Evolutionary conservation across 1,140 invertebrate genomes (phyloP).

Genomic region (Polypedilum pembai): DNA sequence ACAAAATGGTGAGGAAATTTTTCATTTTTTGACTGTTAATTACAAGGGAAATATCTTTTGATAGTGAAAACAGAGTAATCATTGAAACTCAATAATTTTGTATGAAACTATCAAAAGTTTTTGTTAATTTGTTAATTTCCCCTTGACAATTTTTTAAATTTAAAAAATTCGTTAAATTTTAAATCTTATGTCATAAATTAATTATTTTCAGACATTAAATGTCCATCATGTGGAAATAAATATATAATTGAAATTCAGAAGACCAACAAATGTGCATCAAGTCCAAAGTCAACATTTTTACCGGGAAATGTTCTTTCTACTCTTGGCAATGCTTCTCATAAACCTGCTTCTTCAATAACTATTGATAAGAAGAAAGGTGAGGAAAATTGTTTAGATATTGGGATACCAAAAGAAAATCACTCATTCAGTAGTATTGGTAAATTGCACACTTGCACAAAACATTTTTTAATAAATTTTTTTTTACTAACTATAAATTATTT

Average conservation of each 20-base stretch:
- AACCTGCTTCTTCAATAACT: not conserved
- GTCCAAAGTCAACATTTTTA: constrained; percentile 40
- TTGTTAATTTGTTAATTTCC: too few relatives aligned
- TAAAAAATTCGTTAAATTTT: not conserved
- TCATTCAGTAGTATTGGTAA: constrained; percentile 32
- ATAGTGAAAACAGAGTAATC: too few relatives aligned
- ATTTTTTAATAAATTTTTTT: not conserved
- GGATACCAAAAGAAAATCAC: not conserved
- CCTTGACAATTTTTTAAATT: not conserved
- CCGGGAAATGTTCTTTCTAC: not conserved
- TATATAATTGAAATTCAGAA: constrained; percentile 48
- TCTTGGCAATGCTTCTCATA: not conserved
- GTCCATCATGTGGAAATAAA: constrained; percentile 52
- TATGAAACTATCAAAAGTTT: too few relatives aligned
- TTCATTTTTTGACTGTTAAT: too few relatives aligned
- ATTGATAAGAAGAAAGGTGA: constrained; percentile 16
- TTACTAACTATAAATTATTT: not conserved
- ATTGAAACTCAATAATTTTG: too few relatives aligned
- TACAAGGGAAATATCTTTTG: too few relatives aligned
- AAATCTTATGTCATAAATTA: not conserved
- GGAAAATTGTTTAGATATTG: not conserved
- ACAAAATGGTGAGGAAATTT: constrained; percentile 32
- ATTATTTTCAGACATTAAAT: constrained; percentile 42
- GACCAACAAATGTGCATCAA: constrained; percentile 34
- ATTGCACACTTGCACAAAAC: not conserved